Evolutionary conservation across 2,113 vertebrate species (phyloP).

Genomic region (Serilophus lunatus): DNA sequence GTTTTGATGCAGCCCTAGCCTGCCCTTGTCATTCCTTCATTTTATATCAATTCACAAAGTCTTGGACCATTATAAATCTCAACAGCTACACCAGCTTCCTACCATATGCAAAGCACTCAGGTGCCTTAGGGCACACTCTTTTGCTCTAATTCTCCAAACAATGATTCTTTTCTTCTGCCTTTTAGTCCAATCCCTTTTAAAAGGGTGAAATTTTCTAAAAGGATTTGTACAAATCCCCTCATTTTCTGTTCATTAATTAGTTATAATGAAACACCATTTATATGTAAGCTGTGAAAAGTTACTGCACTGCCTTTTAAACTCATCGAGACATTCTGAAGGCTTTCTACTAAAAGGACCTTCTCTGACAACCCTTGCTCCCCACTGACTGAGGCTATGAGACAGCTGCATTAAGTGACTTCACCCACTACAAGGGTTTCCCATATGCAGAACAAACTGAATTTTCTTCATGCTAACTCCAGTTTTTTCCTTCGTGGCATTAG

Average conservation of each 20-base stretch:
- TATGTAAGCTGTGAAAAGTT: neutral
- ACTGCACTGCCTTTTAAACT: neutral
- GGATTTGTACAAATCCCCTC: neutral
- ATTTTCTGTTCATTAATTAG: constrained; percentile 26
- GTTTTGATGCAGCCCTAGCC: neutral
- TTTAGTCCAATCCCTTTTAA: neutral
- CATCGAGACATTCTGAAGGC: neutral
- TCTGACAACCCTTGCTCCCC: neutral
- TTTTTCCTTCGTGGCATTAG: neutral
- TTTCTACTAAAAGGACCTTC: neutral
- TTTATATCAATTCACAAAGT: neutral
- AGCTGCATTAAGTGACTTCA: neutral
- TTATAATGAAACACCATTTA: neutral
- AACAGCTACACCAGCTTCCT: neutral
- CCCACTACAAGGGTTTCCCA: neutral
- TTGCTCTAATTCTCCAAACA: neutral
- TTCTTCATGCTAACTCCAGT: neutral
- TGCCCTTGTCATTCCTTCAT: neutral
- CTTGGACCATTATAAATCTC: neutral
- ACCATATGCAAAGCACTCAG: neutral
- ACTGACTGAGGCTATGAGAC: neutral
- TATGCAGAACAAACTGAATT: neutral
- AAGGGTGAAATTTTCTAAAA: neutral
- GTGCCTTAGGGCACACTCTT: neutral
- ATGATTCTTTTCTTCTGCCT: constrained; percentile 12